Evolutionary conservation across 2,888 invertebrate genomes (phyloP), one percentile per base, ranked within the genome.

Genomic region (Nysson spinosus): DNA sequence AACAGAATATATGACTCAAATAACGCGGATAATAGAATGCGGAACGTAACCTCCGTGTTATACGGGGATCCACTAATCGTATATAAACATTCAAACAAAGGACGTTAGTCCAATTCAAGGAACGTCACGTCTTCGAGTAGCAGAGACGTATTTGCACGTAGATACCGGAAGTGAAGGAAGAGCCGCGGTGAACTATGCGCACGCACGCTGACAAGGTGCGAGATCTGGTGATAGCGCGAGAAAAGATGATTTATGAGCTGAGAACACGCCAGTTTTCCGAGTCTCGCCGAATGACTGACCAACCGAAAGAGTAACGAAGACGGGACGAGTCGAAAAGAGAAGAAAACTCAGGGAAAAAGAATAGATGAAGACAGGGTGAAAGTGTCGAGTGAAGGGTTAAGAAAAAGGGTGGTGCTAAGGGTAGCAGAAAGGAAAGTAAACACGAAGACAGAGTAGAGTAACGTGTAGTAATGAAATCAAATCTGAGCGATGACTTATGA

Each of bases 181-280:
- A 57, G 73, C 69, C 69, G 46, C 60, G 71, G 64, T 64, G 67
- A 72, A 58, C 72, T 69, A 49, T 62, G 71, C 76, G 75, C 77
- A 77, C 78, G 78, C 78, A 76, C 66, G 75, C 75, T 76, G 80
- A 77, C 81, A 71, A 76, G 62, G 71, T 61, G 66, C 69, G 74
- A 77, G 81, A 83, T 81, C 66, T 71, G 76, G 67, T 69, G 81
- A 81, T 77, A 79, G 67, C 70, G 72, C 72, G 71, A 75, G 76
- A 68, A 77, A 81, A 79, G 76, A 84, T 85, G 83, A 85, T 84
- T 85, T 82, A 85, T 80, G 76, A 71, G 60, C 68, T 57, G 51
- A 65, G 70, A 79, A 80, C 83, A 81, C 77, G 83, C 79, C 75
- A 83, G 69, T 62, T 67, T 71, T 64, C 67, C 67, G 60, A 58